Conservation (phyloP, 1,140 invertebrate species). For the Heliconius eleuchia region DNA sequence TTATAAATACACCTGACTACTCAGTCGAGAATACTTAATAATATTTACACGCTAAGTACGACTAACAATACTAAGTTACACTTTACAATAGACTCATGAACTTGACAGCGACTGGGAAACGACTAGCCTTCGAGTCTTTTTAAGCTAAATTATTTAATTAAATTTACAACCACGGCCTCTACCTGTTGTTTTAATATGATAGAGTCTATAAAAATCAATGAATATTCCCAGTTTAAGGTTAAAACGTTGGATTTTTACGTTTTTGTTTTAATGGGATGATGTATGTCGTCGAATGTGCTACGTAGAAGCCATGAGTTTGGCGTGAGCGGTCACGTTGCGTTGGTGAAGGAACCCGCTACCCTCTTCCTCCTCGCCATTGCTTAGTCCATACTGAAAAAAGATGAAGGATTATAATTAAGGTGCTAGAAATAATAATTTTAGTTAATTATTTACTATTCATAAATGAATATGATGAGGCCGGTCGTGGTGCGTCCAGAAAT, state of each 20-base stretch:
- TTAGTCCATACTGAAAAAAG: slow-evolving; percentile 60
- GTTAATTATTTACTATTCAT: too few relatives aligned
- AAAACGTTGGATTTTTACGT: slow-evolving; percentile 5
- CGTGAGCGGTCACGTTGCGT: slow-evolving; percentile 89
- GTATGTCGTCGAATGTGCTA: slow-evolving; percentile 66
- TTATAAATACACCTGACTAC: slow-evolving; percentile 33
- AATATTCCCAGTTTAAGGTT: not conserved
- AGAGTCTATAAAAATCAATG: not conserved
- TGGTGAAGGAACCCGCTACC: slow-evolving; percentile 88
- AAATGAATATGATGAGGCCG: too few relatives aligned
- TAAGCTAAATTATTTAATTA: slow-evolving; percentile 15
- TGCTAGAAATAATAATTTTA: too few relatives aligned
- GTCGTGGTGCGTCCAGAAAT: too few relatives aligned
- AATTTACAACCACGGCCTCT: slow-evolving; percentile 16
- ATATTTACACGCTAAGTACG: slow-evolving; percentile 35
- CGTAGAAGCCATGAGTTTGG: slow-evolving; percentile 90
- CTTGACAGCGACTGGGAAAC: not conserved
- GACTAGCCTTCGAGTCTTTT: slow-evolving; percentile 16
- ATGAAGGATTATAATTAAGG: not conserved
- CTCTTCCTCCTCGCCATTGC: slow-evolving; percentile 75
- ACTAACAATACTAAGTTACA: not conserved
- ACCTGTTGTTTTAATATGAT: not conserved
- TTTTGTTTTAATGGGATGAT: not conserved
- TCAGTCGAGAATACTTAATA: slow-evolving; percentile 32
- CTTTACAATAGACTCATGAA: not conserved